Base-by-base conservation (phyloP, 1,140 invertebrate genomes). In the Brachionus manjavacas region DNA sequence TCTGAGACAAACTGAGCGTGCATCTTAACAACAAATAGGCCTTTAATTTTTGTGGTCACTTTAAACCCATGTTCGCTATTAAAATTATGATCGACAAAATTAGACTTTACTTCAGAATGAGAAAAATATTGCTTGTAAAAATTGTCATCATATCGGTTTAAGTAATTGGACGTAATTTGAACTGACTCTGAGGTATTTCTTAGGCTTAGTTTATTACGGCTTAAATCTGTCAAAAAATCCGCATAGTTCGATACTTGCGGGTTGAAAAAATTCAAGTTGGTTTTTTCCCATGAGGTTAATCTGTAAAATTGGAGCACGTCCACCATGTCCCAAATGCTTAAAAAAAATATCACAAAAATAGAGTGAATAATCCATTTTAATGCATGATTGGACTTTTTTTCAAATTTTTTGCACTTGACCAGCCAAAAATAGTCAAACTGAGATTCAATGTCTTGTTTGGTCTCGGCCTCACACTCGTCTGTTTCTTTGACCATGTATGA, bases 311-410 rank as follows among this genome's bases (percentile, higher is more conserved):
- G 72, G 49, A 76, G 46, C 9, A 76, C 72, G 31, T 76, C 72
- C n/a, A 46, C 72, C 49, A 76, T 76, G 25, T 76, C 72, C 72
- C 72, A 76, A 9, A 76, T 76, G 41, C 72, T 76, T 28, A 76
- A n/a, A 25, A 76, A 49, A 28, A 49, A 76, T 25, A 76, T 76
- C 7, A 76, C 16, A 76, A 76, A 76, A 23, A 49, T 12, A 28
- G 72, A 76, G 14, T 76, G 39, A 25, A 76, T 76, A 4, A 35
- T 49, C 41, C 14, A 76, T 25, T 76, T 43, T 3, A 76, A 12
- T 14, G 41, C 11, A 76, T 49, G 14, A 4, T 28, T 35, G 11
- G 72, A 20, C 4, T 25, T 46, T 25, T 28, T 11, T 25, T 46
- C 7, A 12, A 76, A 49, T 76, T 76, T 76, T 23, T 46, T 76